phyloP scores from a whole-genome alignment of 2,797 vertebrate species.

The Melanotaenia parkinsoni region DNA sequence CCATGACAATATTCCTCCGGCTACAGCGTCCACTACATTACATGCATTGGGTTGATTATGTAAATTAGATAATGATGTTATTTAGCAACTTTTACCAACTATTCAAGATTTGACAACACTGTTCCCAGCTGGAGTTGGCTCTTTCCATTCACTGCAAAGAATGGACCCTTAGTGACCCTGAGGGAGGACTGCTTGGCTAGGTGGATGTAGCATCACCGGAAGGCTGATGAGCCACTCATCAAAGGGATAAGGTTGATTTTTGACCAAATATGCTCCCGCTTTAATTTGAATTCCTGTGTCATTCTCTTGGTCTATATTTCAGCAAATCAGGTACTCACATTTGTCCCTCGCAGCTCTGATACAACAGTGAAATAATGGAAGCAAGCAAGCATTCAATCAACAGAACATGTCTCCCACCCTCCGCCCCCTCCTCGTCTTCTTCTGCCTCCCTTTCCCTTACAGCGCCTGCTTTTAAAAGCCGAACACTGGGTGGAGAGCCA shows the following conservation, averaged over 20 bases:
- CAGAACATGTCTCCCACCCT: constrained; percentile 67
- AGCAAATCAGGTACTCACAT: constrained; percentile 17
- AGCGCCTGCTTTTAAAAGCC: constrained; percentile 22
- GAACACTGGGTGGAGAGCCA: constrained; percentile 53
- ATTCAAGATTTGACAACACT: no score
- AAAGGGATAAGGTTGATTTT: constrained; percentile 24
- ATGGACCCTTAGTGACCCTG: background rate
- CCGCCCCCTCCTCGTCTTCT: constrained; percentile 1
- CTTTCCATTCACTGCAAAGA: no score
- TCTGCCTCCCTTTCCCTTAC: background rate
- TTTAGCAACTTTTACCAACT: no score
- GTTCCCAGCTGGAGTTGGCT: no score
- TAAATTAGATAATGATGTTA: no score
- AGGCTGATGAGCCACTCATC: constrained; percentile 19
- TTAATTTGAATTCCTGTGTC: constrained; percentile 30
- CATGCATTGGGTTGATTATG: no score
- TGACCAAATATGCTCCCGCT: constrained; percentile 33
- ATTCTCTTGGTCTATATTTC: constrained; percentile 11
- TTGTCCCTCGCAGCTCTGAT: constrained; percentile 48
- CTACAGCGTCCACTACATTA: no score
- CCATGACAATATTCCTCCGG: no score
- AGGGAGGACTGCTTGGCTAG: constrained; percentile 54
- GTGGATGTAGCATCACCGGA: constrained; percentile 52
- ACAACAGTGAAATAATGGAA: constrained; percentile 67
- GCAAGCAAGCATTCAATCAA: constrained; percentile 75